Base-by-base conservation (phyloP, 2,797 vertebrate species). In the Coilia nasus region DNA sequence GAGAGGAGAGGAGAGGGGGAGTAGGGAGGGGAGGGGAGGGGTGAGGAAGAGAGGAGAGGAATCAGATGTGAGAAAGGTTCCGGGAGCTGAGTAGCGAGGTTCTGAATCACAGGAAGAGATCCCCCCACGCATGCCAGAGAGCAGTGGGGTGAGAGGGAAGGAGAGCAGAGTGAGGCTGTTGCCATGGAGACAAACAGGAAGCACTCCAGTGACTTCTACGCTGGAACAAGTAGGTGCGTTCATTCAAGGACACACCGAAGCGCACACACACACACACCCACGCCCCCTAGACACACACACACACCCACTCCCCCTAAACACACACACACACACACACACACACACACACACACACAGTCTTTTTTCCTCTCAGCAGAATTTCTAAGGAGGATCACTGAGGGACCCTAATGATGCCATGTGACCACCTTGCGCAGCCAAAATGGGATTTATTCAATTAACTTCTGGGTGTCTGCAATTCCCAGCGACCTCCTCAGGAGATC, bases 251-350 rank as follows among this genome's bases (percentile, higher is more conserved):
- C 67, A 75, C 67, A 75, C 28, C 35, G 14, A 75, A 15, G 31
- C 31, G 31, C 64, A 71, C 11, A 81, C 57, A 28, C 75, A 59
- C 82, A 81, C 28, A 25, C 31, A n/a, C 17, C 12, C 86, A 89
- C 89, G 89, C 91, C 92, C 89, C 86, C 83, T 41, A 28, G 57
- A 82, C n/a, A 88, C n/a, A 85, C 15, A 60, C 44, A 80, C 82
- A 85, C 75, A 50, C 85, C 87, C 91, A 35, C 44, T 87, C 80
- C 78, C 31, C n/a, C n/a, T n/a, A n/a, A n/a, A 75, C 14, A 84
- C 75, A 57, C 31, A 81, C 60, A 1, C 50, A 67, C 83, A 82
- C 23, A 75, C 47, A 82, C 54, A 71, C 59, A 82, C 11, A 50
- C 75, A 82, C 28, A 56, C 56, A 81, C 9, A 7, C 3, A 56